Conservation (phyloP, 2,113 vertebrate species). For the Ondatra zibethicus region DNA sequence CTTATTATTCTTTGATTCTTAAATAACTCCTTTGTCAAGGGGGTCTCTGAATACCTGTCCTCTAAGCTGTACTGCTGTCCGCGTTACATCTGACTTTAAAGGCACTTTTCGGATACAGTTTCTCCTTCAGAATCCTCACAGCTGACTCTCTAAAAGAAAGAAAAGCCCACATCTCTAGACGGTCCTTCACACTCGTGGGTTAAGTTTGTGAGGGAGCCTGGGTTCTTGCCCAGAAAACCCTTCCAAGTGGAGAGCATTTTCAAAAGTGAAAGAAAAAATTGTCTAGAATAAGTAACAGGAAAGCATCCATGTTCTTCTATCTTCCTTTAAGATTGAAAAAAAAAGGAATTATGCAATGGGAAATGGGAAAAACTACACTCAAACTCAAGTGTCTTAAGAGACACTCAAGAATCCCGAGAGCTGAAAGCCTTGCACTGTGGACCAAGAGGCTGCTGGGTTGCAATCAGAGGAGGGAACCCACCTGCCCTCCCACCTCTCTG, state of each 20-base stretch:
- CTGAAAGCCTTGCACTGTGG: not conserved
- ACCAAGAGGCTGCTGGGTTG: too few relatives aligned
- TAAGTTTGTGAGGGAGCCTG: not conserved
- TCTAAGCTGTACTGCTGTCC: not conserved
- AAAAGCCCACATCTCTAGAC: not conserved
- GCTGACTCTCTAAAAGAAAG: constrained; percentile 16
- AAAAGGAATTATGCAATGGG: not conserved
- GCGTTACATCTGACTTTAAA: constrained; percentile 12
- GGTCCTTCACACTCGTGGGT: constrained; percentile 40
- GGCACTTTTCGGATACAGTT: constrained; percentile 46
- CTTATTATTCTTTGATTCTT: not conserved
- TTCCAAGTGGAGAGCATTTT: constrained; percentile 62
- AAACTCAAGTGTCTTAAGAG: not conserved
- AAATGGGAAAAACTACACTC: not conserved
- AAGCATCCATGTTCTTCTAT: constrained; percentile 20
- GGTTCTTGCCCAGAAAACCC: not conserved
- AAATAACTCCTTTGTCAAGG: constrained; percentile 27
- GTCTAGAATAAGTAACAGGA: not conserved
- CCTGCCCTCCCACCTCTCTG: not conserved
- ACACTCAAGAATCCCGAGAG: not conserved
- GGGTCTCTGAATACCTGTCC: not conserved
- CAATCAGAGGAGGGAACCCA: not conserved
- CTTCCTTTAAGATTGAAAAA: not conserved
- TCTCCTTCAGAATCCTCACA: constrained; percentile 60
- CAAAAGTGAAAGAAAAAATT: constrained; percentile 52